phyloP scores from a whole-genome alignment of 2,888 invertebrate species.

The Penaeus monodon region DNA sequence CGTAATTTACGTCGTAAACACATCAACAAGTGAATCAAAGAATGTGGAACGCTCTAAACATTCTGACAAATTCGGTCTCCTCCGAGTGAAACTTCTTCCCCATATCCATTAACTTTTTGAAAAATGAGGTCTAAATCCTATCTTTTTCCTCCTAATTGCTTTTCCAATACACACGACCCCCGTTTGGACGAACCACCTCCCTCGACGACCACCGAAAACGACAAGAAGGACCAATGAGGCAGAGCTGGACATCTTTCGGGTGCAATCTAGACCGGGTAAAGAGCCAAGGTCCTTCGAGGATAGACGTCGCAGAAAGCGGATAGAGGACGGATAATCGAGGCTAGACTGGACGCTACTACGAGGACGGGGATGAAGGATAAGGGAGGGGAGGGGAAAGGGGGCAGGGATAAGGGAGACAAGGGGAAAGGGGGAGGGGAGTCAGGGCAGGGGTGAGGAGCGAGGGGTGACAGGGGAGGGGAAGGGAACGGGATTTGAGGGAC shows the following conservation, averaged over 20 bases:
- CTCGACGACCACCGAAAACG: too few species aligned
- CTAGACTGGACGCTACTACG: background rate
- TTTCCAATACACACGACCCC: slow-evolving; percentile 56
- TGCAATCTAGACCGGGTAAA: too few species aligned
- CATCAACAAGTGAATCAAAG: slow-evolving; percentile 19
- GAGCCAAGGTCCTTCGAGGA: too few species aligned
- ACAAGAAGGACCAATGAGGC: too few species aligned
- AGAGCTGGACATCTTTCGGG: too few species aligned
- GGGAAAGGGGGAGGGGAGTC: background rate
- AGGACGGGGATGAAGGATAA: background rate
- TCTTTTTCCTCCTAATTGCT: slow-evolving; percentile 60
- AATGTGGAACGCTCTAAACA: slow-evolving; percentile 27
- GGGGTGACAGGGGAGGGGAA: background rate
- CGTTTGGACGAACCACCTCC: slow-evolving; percentile 22
- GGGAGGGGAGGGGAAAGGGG: background rate
- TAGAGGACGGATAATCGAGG: too few species aligned
- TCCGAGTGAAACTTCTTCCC: slow-evolving; percentile 48
- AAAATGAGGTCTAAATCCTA: slow-evolving; percentile 59
- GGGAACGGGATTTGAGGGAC: background rate
- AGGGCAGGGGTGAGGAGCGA: background rate
- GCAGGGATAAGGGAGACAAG: background rate
- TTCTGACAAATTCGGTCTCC: slow-evolving; percentile 12
- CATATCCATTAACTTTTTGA: slow-evolving; percentile 59
- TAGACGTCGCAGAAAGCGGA: too few species aligned
- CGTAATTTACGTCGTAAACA: slow-evolving; percentile 28